Base-by-base conservation (phyloP, 2,888 invertebrate genomes). In the Tiliacea aurago region DNA sequence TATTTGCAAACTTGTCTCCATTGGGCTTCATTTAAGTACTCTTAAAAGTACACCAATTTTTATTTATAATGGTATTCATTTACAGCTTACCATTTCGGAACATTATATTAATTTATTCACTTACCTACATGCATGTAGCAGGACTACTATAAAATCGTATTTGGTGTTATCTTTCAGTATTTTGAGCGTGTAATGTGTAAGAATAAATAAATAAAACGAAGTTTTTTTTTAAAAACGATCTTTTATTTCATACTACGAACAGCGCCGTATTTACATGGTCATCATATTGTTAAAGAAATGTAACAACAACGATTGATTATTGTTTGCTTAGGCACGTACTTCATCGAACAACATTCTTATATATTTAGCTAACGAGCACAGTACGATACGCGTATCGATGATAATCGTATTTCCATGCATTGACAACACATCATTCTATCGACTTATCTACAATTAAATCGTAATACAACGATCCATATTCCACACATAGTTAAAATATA, bases 231-330 rank as follows among this genome's bases (percentile, higher is more conserved):
- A 95, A 95, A 94, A 94, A 95, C 94, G 93, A 92, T 92, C 94
- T 92, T 90, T 93, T 95, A 95, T 95, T 76, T 93, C 93, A 94
- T 94, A 94, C 95, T 96, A 96, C 96, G 95, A 96, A 96, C 96
- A 95, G 96, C 95, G 95, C 94, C 95, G 95, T 95, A 96, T 95
- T 94, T 95, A 96, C 95, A 96, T 94, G 93, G 93, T 95, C 93
- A 93, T 94, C 92, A 95, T 96, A 96, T 96, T 96, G 96, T 95
- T 95, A 95, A 94, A 94, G 96, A 96, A 96, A 96, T 96, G 96
- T 96, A 96, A 96, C 96, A 94, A 95, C 91, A 93, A 94, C 93
- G 94, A 93, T 92, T 89, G 87, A 88, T 93, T 92, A 93, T 93
- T 92, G 92, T 93, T 94, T 92, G 91, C 92, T 95, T 95, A 96